Evolutionary conservation across 2,113 vertebrate species (phyloP).

Genomic region (Oriolus oriolus): DNA sequence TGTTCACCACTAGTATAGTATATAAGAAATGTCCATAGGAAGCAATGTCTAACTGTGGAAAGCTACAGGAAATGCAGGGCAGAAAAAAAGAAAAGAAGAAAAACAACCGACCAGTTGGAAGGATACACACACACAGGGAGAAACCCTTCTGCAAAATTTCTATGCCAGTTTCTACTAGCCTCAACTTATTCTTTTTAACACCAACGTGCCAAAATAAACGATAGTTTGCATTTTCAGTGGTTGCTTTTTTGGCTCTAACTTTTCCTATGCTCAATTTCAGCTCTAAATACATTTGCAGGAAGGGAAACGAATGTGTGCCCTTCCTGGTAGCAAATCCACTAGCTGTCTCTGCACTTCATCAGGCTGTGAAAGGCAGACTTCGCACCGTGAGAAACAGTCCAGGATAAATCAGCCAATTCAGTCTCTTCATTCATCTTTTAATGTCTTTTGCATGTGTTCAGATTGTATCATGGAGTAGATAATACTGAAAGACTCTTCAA

Average conservation of each 20-base stretch:
- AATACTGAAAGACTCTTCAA: not conserved
- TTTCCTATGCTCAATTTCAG: not conserved
- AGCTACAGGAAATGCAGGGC: not conserved
- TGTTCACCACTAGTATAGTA: not conserved
- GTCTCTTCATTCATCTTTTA: conserved; percentile 34
- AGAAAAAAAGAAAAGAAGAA: not conserved
- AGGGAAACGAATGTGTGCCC: not conserved
- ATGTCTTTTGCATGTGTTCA: not conserved
- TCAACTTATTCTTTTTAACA: not conserved
- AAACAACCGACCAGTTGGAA: not conserved
- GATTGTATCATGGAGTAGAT: not conserved
- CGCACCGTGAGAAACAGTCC: not conserved
- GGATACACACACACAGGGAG: not conserved
- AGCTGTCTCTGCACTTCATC: conserved; percentile 31
- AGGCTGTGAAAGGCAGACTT: conserved; percentile 49
- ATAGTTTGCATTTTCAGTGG: not conserved
- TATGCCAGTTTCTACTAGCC: not conserved
- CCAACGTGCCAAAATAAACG: not conserved
- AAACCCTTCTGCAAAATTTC: not conserved
- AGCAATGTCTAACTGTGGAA: not conserved
- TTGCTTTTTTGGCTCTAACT: not conserved
- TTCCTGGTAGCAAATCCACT: conserved; percentile 33
- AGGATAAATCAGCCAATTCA: conserved; percentile 22
- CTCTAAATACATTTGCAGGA: not conserved
- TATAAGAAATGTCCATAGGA: not conserved